Conservation (phyloP, 2,797 vertebrate genomes). For the Eulemur albifrons region DNA sequence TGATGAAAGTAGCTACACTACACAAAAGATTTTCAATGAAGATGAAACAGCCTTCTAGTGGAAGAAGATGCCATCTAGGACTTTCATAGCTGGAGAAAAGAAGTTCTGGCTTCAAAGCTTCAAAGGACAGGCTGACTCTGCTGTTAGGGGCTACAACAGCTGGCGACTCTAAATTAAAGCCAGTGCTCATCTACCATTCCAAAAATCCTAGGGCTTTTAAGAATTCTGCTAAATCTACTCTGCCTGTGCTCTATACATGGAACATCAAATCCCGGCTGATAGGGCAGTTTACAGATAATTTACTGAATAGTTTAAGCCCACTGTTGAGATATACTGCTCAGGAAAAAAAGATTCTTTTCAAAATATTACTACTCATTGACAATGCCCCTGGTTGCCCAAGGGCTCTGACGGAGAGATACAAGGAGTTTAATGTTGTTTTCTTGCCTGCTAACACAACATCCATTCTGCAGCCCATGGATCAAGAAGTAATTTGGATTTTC, state of each 20-base stretch:
- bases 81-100: not conserved
- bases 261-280: not conserved
- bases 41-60: not conserved
- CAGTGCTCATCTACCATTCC: not conserved
- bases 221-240: not conserved
- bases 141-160: not conserved
- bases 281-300: not conserved
- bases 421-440: not conserved
- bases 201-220: not conserved
- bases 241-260: not conserved
- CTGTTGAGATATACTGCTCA: not conserved
- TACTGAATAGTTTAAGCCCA: not conserved
- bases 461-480: not conserved
- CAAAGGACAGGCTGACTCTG: not conserved
- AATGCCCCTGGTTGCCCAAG: not conserved
- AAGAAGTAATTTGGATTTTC: not conserved
- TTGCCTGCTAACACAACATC: not conserved
- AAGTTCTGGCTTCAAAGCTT: not conserved
- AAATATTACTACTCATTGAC: not conserved
- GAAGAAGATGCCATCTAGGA: not conserved
- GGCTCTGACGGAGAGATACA: not conserved
- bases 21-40: not conserved
- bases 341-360: not conserved
- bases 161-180: not conserved
- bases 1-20: not conserved